These are phyloP conservation scores for Stratiolaelaps scimitus DNA, from an alignment of 1,140 invertebrate species.

Conservation along the genomic window DNA sequence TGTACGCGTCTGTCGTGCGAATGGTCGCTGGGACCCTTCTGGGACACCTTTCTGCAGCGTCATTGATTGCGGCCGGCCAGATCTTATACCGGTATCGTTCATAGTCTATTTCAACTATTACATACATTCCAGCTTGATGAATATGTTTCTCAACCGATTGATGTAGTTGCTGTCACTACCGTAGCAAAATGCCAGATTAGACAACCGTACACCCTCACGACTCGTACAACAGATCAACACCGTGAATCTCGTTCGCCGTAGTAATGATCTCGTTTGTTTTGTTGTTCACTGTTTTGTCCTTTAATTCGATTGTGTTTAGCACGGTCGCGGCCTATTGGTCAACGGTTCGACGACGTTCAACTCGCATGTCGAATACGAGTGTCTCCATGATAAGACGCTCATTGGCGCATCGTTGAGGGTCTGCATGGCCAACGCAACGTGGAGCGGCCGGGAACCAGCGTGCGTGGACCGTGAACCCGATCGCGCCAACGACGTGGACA, in stretches of 20 bases:
- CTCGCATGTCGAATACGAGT: slow-evolving; percentile 71
- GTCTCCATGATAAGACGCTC: slow-evolving; percentile 63
- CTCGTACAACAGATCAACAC: too few relatives aligned
- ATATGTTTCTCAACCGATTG: too few relatives aligned
- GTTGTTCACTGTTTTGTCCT: not conserved
- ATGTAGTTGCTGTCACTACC: too few relatives aligned
- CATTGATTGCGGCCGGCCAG: slow-evolving; percentile 14
- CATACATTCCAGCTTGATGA: too few relatives aligned
- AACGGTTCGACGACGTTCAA: slow-evolving; percentile 67
- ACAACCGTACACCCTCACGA: too few relatives aligned
- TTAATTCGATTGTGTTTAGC: slow-evolving; percentile 57
- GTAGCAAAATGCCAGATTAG: too few relatives aligned
- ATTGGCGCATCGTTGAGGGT: slow-evolving; percentile 57
- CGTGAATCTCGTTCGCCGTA: too few relatives aligned
- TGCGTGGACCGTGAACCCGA: slow-evolving; percentile 34
- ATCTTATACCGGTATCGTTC: slow-evolving; percentile 11
- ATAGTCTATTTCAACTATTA: too few relatives aligned
- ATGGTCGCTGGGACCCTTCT: slow-evolving; percentile 16
- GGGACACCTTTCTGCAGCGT: not conserved
- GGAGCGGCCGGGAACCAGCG: slow-evolving; percentile 36
- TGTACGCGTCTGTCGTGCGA: slow-evolving; percentile 2
- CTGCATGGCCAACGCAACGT: slow-evolving; percentile 34
- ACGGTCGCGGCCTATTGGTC: slow-evolving; percentile 68
- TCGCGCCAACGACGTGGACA: slow-evolving; percentile 32
- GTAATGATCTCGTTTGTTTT: too few relatives aligned